Base-by-base conservation (phyloP, 1,140 invertebrate species). In the Leptopilina clavipes region DNA sequence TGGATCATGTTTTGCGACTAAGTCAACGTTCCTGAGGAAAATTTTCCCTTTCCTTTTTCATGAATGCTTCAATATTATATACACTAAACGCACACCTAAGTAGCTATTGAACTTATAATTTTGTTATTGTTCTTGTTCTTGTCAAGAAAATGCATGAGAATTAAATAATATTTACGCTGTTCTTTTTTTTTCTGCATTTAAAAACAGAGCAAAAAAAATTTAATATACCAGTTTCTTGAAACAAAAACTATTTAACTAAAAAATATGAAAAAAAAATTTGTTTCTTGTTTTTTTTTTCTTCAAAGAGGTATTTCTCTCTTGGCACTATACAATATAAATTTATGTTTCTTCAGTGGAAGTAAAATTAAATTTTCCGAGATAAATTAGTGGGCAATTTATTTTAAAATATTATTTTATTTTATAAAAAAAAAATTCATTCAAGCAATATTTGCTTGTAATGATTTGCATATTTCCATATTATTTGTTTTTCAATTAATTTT, bases 101-200 rank as follows among this genome's bases (percentile, higher is more conserved):
- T 52, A 52, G n/a, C 48, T 31, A 31, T 31, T 52, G 14, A 52
- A 52, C 48, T 52, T 52, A 52, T 52, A 52, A 52, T 52, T 40
- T 52, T 52, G 48, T 17, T 52, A 52, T 52, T 17, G n/a, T 17
- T 52, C n/a, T 52, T 52, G 48, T 52, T 52, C 48, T 52, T 17
- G 48, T 52, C n/a, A n/a, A 52, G 48, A 52, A 52, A 52, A 52
- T 52, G 1, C 48, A 12, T 52, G 3, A 31, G n/a, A 52, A 52
- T 52, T 52, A 52, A 17, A 52, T 52, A 3, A 52, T 52, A 17
- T 52, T 17, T 52, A 3, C n/a, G 12, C 3, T 48, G 37, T 40
- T 9, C 37, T 52, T 52, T 52, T 52, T 52, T 17, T 45, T 3
- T 3, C 8, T n/a, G 12, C 11, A 12, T 48, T 14, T 48, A 48